These are phyloP conservation scores for Aptenodytes forsteri DNA, from an alignment of 2,113 vertebrate species.

Conservation along the genomic window DNA sequence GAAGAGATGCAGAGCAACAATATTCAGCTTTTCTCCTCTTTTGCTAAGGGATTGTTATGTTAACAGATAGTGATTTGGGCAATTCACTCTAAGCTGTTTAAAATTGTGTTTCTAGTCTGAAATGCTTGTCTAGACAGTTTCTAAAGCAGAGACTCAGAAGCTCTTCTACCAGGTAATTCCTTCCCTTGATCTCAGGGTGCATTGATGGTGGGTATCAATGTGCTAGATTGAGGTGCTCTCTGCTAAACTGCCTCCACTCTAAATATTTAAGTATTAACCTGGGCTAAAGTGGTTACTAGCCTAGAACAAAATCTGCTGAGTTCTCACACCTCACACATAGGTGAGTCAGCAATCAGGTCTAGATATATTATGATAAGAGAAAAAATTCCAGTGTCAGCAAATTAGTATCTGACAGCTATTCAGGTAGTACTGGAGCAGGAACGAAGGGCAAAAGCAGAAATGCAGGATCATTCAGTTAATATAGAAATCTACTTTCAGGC, in stretches of 20 bases:
- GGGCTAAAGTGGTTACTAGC: neutral
- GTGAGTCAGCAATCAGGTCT: neutral
- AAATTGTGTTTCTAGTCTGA: neutral
- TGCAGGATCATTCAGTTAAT: neutral
- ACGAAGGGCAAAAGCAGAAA: neutral
- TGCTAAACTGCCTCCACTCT: neutral
- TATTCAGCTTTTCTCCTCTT: neutral
- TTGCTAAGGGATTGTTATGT: neutral
- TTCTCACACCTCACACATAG: neutral
- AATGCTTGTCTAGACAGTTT: neutral
- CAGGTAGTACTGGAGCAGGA: neutral
- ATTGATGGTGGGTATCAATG: neutral
- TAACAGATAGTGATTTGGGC: neutral
- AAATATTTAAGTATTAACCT: neutral
- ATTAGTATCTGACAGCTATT: neutral
- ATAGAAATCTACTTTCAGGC: fast-evolving
- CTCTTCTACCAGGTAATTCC: neutral
- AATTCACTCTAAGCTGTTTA: neutral
- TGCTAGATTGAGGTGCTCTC: neutral
- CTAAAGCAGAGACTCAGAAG: neutral
- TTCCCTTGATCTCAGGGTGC: neutral
- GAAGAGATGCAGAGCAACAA: neutral
- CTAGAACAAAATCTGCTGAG: neutral
- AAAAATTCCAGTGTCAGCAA: neutral
- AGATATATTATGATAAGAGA: neutral